Evolutionary conservation across 1,140 invertebrate genomes (phyloP).

Genomic region (Trichomalopsis sarcophagae): DNA sequence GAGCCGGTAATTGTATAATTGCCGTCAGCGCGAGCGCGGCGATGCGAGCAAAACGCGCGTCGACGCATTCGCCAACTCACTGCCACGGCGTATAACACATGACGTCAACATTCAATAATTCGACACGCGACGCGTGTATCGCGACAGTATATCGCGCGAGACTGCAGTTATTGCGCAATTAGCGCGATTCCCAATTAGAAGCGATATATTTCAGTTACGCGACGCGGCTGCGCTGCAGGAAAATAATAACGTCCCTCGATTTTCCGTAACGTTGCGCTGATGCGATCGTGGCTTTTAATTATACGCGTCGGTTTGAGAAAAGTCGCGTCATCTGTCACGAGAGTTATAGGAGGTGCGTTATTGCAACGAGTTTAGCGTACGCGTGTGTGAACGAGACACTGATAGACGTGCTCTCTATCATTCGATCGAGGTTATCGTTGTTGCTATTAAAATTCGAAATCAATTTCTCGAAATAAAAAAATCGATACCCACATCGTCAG

Average conservation of each 20-base stretch:
- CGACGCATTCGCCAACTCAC: constrained; percentile 30
- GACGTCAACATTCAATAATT: constrained; percentile 70
- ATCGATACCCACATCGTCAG: background rate
- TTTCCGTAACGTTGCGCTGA: background rate
- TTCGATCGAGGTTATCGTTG: background rate
- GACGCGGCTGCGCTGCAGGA: too few relatives aligned
- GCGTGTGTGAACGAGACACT: background rate
- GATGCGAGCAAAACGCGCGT: constrained; percentile 56
- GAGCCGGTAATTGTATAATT: constrained; percentile 67
- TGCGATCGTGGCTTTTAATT: too few relatives aligned
- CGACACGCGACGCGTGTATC: constrained; percentile 62
- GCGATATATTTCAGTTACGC: constrained; percentile 53
- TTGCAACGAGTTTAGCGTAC: background rate
- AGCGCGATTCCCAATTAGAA: constrained; percentile 66
- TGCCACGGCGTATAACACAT: constrained; percentile 41
- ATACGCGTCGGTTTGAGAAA: too few relatives aligned
- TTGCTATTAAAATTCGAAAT: background rate
- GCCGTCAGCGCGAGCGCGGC: constrained; percentile 45
- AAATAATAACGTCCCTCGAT: background rate
- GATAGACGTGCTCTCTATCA: background rate
- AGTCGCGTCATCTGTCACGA: background rate
- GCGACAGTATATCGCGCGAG: constrained; percentile 58
- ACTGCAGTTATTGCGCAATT: constrained; percentile 57
- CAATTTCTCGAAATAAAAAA: too few relatives aligned
- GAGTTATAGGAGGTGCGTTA: background rate